Evolutionary conservation across 1,140 invertebrate species (phyloP).

Genomic region (Bombus confusus): DNA sequence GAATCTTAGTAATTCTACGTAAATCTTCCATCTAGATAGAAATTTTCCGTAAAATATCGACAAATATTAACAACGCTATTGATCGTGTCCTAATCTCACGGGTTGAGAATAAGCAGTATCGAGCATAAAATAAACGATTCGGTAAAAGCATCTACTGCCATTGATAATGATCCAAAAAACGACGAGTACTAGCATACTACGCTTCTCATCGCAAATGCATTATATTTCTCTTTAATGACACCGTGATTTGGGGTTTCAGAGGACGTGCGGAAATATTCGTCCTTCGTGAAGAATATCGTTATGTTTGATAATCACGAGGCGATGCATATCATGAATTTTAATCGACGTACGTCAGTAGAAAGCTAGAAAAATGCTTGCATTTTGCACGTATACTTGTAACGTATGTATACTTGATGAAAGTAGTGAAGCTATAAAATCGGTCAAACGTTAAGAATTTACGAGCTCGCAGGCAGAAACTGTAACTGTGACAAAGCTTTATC

Average conservation of each 20-base stretch:
- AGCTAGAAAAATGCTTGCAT: background rate
- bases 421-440: background rate
- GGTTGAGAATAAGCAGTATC: slow-evolving; percentile 6
- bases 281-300: background rate
- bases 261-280: background rate
- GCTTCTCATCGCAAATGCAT: background rate
- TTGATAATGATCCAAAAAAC: slow-evolving; percentile 15
- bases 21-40: no score
- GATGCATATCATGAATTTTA: background rate
- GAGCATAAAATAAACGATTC: slow-evolving; percentile 24
- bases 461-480: background rate
- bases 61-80: no score
- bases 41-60: no score
- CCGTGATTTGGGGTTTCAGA: background rate
- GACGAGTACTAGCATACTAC: background rate
- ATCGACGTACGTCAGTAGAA: background rate
- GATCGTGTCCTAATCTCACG: slow-evolving; percentile 7
- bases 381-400: background rate
- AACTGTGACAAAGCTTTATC: no score
- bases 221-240: background rate
- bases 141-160: slow-evolving; percentile 10
- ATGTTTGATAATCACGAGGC: background rate
- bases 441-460: background rate
- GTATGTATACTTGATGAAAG: background rate
- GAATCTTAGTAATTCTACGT: no score